Conservation (phyloP, 2,113 vertebrate species). For the Hippolais icterina region DNA sequence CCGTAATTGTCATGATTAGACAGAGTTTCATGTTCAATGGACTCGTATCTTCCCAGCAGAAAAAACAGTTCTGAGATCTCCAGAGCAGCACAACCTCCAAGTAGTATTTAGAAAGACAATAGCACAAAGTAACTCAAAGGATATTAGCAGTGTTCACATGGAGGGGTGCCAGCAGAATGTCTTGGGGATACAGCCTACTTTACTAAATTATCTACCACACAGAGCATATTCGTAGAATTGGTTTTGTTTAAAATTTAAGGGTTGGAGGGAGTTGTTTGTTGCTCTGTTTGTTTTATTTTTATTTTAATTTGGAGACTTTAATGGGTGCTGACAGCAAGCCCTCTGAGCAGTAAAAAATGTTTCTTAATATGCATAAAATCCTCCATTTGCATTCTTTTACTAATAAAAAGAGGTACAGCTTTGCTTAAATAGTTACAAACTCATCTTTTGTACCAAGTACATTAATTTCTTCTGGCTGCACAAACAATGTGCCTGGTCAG, state of each 20-base stretch:
- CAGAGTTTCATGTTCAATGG: not conserved
- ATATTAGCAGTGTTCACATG: not conserved
- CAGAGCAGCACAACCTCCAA: not conserved
- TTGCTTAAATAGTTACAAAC: not conserved
- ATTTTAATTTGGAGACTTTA: not conserved
- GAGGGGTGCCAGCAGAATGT: not conserved
- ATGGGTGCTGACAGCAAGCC: not conserved
- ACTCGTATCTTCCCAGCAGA: not conserved
- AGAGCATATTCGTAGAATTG: not conserved
- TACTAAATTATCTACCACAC: not conserved
- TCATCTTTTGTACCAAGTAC: not conserved
- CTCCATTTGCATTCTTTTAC: not conserved
- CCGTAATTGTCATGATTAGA: not conserved
- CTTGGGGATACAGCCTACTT: not conserved
- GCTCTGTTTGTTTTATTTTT: not conserved
- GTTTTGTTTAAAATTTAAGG: not conserved
- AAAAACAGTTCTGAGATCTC: not conserved
- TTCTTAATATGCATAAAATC: not conserved
- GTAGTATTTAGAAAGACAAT: not conserved
- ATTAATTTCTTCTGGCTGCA: not conserved
- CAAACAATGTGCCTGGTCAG: not conserved
- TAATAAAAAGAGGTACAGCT: slow-evolving; percentile 1
- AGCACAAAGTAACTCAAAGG: not conserved
- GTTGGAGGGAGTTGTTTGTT: not conserved
- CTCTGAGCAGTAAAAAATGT: not conserved